Percentiles rank a stretch among this genome's conserved stretches.
phyloP scores from a whole-genome alignment of 2,888 invertebrate genomes.

The Tethea ocularis region DNA sequence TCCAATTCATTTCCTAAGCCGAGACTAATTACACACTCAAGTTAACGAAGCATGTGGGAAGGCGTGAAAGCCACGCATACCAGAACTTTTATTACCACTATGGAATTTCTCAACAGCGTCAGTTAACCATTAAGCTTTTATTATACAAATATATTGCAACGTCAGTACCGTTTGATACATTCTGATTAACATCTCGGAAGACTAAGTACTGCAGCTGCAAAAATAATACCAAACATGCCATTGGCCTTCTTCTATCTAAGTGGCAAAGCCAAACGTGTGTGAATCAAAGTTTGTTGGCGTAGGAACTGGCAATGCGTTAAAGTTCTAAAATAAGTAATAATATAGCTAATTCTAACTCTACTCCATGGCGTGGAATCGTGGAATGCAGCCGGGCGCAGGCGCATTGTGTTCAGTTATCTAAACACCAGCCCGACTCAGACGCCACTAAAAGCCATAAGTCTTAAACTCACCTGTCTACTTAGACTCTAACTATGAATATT shows the following conservation, averaged over 20 bases:
- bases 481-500: too few species aligned
- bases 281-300: constrained; percentile 18
- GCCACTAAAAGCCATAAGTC: constrained; percentile 25
- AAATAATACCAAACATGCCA: constrained; percentile 39
- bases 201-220: constrained; percentile 27
- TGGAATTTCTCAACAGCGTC: constrained; percentile 49
- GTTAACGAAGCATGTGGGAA: constrained; percentile 18
- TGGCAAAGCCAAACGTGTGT: constrained; percentile 30
- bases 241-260: constrained; percentile 27
- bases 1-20: constrained; percentile 13
- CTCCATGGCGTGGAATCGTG: constrained; percentile 42
- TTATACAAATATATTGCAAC: constrained; percentile 54
- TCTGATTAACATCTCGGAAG: constrained; percentile 41
- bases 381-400: constrained; percentile 58
- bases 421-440: constrained; percentile 47
- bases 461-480: background rate
- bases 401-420: constrained; percentile 62
- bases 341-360: constrained; percentile 62
- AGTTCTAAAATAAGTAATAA: constrained; percentile 63
- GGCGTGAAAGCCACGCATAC: constrained; percentile 45
- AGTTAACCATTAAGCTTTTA: constrained; percentile 44
- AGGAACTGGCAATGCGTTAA: constrained; percentile 39
- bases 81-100: constrained; percentile 37
- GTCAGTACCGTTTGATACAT: constrained; percentile 46
- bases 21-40: constrained; percentile 27